Percentiles rank a stretch among this genome's conserved stretches.
These are phyloP conservation scores for Maconellicoccus hirsutus DNA, from an alignment of 1,140 invertebrate species.

Conservation along the genomic window DNA sequence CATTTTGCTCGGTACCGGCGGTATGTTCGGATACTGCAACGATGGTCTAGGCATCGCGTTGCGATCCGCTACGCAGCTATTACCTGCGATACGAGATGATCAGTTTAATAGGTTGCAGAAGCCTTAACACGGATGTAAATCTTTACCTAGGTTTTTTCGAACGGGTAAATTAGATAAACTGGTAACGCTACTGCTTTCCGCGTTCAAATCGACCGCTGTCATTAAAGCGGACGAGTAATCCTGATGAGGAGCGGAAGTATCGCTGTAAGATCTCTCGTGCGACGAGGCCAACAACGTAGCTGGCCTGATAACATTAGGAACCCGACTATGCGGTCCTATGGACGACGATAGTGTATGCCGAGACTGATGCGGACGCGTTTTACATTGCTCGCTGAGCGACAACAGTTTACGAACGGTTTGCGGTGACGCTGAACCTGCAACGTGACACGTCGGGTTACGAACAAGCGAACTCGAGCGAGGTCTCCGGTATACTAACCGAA, in stretches of 20 bases:
- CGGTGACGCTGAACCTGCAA: constrained; percentile 85
- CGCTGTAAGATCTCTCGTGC: constrained; percentile 82
- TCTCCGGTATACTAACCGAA: constrained; percentile 44
- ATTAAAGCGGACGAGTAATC: constrained; percentile 36
- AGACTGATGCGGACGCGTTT: constrained; percentile 75
- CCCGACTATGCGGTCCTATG: constrained; percentile 52
- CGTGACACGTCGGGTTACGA: no score
- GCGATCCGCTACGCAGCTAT: constrained; percentile 22
- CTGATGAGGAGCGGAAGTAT: constrained; percentile 50
- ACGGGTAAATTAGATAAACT: constrained; percentile 78
- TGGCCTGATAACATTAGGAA: constrained; percentile 31
- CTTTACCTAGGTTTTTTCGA: constrained; percentile 52
- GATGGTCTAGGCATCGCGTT: constrained; percentile 40
- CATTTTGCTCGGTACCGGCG: constrained; percentile 54
- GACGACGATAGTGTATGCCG: constrained; percentile 39
- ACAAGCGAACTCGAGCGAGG: no score
- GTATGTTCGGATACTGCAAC: constrained; percentile 61
- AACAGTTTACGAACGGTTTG: constrained; percentile 89
- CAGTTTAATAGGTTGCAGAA: no score
- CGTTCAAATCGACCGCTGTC: constrained; percentile 77
- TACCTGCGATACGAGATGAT: not conserved
- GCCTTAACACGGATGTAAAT: constrained; percentile 34
- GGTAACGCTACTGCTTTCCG: constrained; percentile 90
- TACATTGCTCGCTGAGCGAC: constrained; percentile 71
- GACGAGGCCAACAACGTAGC: constrained; percentile 38